A percentile compares a stretch with the other conserved stretches of the same genome.
Conservation (phyloP, 2,797 vertebrate genomes). For the Xiphorhynchus erythropygius region DNA sequence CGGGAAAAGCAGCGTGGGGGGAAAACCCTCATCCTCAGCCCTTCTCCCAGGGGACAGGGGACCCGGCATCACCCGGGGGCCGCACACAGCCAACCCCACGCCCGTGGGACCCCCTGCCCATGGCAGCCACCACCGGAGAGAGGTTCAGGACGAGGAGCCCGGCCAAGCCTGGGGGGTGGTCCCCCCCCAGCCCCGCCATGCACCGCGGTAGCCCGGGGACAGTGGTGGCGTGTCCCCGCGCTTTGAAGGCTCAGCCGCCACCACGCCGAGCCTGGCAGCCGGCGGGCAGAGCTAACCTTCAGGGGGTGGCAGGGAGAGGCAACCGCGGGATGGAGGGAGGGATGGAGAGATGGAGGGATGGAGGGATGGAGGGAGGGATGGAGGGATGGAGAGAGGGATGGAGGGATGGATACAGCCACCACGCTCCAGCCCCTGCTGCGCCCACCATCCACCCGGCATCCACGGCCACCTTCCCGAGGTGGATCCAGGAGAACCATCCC, state of each 20-base stretch:
- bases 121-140: accelerated
- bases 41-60: background rate
- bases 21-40: background rate
- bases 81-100: accelerated
- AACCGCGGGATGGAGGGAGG: background rate
- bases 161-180: background rate
- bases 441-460: background rate
- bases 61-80: background rate
- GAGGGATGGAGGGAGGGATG: background rate
- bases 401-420: background rate
- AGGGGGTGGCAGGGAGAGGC: background rate
- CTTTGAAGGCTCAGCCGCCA: constrained; percentile 19
- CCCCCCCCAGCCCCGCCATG: background rate
- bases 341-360: background rate
- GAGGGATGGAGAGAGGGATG: background rate
- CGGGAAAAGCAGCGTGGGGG: background rate
- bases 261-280: background rate
- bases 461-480: accelerated
- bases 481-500: background rate
- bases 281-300: constrained; percentile 40
- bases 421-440: background rate
- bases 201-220: background rate
- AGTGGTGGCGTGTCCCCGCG: background rate
- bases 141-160: background rate
- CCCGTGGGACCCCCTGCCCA: background rate